Conservation (phyloP, 2,113 vertebrate genomes). For the Saguinus imperator region DNA sequence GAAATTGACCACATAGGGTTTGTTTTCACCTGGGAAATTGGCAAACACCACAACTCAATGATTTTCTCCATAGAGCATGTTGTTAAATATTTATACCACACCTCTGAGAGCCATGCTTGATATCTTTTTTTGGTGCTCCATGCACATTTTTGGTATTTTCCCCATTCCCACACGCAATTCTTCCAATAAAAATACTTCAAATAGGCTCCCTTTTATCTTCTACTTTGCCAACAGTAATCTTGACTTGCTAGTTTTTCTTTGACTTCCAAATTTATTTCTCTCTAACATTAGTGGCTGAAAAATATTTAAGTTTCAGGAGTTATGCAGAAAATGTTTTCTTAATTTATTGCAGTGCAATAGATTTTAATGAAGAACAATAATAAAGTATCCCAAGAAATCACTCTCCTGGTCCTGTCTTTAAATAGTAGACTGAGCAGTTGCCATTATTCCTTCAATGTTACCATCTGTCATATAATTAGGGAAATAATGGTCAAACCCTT, state of each 20-base stretch:
- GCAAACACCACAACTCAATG: not conserved
- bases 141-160: not conserved
- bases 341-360: not conserved
- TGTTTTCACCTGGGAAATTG: slow-evolving; percentile 25
- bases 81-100: slow-evolving; percentile 39
- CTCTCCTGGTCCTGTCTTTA: not conserved
- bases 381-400: not conserved
- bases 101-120: not conserved
- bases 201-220: not conserved
- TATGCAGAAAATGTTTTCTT: not conserved
- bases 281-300: not conserved
- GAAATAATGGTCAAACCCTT: not conserved
- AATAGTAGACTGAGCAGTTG: not conserved
- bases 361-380: not conserved
- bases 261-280: not conserved
- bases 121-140: not conserved
- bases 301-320: not conserved
- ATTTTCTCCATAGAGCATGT: not conserved
- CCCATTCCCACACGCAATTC: not conserved
- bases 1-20: slow-evolving; percentile 28
- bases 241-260: not conserved
- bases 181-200: not conserved
- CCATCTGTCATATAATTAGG: not conserved
- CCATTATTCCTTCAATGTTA: not conserved
- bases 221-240: not conserved